Evolutionary conservation across 2,797 vertebrate genomes (phyloP).

Genomic region (Scolopax bukidnonensis): DNA sequence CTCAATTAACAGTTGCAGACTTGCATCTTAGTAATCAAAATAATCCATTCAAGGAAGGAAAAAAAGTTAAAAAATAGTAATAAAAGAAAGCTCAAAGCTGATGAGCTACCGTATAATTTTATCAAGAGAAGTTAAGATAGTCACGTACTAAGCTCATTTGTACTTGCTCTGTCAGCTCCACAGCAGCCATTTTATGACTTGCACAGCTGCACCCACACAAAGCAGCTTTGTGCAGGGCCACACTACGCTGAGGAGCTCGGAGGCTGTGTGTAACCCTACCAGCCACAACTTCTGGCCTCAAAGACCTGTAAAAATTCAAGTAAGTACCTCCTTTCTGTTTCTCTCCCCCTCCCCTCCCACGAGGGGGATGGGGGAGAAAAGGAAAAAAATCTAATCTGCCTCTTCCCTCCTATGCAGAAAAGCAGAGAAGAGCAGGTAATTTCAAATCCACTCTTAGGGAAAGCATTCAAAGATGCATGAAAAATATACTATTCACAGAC

Average conservation of each 20-base stretch:
- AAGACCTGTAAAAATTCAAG: neutral
- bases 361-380: fast-evolving
- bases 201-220: neutral
- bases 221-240: neutral
- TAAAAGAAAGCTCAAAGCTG: neutral
- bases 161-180: neutral
- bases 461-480: neutral
- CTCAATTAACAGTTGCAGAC: neutral
- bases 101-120: neutral
- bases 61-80: fast-evolving
- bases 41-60: neutral
- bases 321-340: neutral
- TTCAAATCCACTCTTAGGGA: neutral
- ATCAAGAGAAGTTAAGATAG: neutral
- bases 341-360: too few relatives aligned
- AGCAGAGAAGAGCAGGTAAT: neutral
- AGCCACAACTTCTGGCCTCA: neutral
- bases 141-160: neutral
- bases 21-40: neutral
- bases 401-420: fast-evolving
- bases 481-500: neutral
- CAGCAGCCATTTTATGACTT: slow-evolving; percentile 62
- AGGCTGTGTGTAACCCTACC: neutral
- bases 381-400: neutral
- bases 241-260: neutral